Evolutionary conservation across 2,888 invertebrate species (phyloP).

Genomic region (Malthinus flaveolus): DNA sequence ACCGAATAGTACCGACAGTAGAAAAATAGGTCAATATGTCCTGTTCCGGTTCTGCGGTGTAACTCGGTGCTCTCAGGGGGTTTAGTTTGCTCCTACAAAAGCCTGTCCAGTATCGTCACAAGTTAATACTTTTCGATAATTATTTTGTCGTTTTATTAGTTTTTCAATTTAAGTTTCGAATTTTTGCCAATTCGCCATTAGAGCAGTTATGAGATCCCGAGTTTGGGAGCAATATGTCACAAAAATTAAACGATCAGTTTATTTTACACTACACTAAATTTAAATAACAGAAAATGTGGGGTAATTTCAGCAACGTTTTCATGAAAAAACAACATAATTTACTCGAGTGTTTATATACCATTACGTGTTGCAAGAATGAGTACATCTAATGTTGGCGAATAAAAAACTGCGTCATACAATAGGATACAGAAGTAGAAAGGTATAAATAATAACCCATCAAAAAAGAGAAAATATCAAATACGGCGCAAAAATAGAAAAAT

Average conservation of each 20-base stretch:
- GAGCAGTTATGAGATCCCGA: not conserved
- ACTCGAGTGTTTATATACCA: not conserved
- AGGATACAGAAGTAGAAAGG: constrained; percentile 11
- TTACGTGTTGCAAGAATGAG: constrained; percentile 10
- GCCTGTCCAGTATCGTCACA: no score
- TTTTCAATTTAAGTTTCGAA: no score
- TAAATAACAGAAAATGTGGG: not conserved
- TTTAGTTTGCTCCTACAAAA: no score
- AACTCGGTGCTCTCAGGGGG: no score
- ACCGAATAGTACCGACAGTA: no score
- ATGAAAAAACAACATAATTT: not conserved
- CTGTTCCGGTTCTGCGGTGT: no score
- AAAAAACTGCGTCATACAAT: constrained; percentile 9
- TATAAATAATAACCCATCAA: constrained; percentile 20
- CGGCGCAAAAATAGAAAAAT: no score
- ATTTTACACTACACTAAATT: not conserved
- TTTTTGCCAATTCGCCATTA: no score
- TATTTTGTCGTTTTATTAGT: no score
- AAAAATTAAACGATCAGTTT: not conserved
- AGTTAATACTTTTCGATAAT: no score
- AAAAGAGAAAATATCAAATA: constrained; percentile 16
- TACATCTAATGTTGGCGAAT: constrained; percentile 17
- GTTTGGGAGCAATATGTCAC: not conserved
- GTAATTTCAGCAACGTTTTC: not conserved
- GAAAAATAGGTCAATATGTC: no score